Percentiles rank a stretch among this genome's conserved stretches.
Evolutionary conservation across 2,888 invertebrate genomes (phyloP).

Genomic region (Drosophila silvestris): DNA sequence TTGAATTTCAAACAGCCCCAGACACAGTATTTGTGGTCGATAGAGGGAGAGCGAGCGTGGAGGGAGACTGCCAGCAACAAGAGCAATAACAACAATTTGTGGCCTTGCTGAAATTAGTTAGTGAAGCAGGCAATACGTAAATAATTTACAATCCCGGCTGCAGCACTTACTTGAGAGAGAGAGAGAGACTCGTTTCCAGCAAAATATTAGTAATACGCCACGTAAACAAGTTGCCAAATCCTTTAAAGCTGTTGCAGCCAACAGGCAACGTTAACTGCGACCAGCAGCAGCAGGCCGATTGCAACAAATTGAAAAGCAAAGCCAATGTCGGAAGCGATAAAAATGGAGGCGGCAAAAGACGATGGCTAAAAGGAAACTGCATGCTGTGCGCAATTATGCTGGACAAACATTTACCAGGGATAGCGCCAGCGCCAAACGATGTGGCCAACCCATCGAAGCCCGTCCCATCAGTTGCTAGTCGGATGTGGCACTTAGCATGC

Average conservation of each 20-base stretch:
- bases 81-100: slow-evolving; percentile 47
- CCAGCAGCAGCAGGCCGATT: slow-evolving; percentile 17
- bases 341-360: slow-evolving; percentile 12
- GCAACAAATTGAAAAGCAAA: slow-evolving; percentile 62
- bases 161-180: slow-evolving; percentile 48
- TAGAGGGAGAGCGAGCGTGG: background rate
- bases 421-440: slow-evolving; percentile 27
- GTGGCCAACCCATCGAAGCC: slow-evolving; percentile 15
- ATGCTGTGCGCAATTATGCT: slow-evolving; percentile 81
- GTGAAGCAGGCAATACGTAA: slow-evolving; percentile 47
- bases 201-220: slow-evolving; percentile 76
- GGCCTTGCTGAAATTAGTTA: slow-evolving; percentile 55
- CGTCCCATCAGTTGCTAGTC: slow-evolving; percentile 4
- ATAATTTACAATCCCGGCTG: slow-evolving; percentile 63
- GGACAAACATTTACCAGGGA: slow-evolving; percentile 76
- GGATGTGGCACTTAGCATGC: slow-evolving; percentile 74
- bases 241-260: slow-evolving; percentile 60
- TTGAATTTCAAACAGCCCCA: background rate
- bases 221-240: slow-evolving; percentile 75
- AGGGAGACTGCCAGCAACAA: background rate
- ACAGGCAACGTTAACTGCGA: slow-evolving; percentile 6
- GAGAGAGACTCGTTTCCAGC: slow-evolving; percentile 61
- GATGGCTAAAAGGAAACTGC: slow-evolving; percentile 58
- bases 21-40: slow-evolving; percentile 25
- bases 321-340: slow-evolving; percentile 34